Evolutionary conservation across 2,888 invertebrate genomes (phyloP), one percentile per base, ranked within the genome.

Genomic region (Xestia c-nigrum): DNA sequence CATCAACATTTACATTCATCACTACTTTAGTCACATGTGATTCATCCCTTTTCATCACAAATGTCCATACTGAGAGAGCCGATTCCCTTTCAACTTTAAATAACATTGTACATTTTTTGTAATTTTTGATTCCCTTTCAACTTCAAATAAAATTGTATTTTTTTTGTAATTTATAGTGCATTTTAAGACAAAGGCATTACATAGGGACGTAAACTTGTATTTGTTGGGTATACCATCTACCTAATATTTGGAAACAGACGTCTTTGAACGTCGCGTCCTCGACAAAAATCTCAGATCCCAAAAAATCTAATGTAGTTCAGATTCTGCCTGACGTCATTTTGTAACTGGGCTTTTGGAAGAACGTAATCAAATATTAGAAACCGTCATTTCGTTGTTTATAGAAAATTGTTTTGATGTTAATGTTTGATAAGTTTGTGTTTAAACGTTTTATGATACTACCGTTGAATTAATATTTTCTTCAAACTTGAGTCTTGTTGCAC

Each of bases 351-450:
- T 10, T 40, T 47, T 47, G 7, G 21, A 43, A 64, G 12, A 78
- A 83, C 16, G 43, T 24, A 38, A 66, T 21, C 19, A 67, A 67
- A 55, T 10, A 31, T 31, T 31, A 21, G 2, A 38, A 67, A 5
- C 40, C n/a, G 31, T 78, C 63, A 47, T 4, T 61, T 63, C 1
- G 16, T 46, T 24, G 21, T 19, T n/a, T 43, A 50, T n/a, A 63
- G 40, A 69, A 69, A 84, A 83, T 50, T n/a, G 4, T 43, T 52
- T 16, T n/a, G 6, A 38, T 21, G 2, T 43, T 47, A 43, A 47
- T 83, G 55, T 55, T 52, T 66, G n/a, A 10, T 24, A 38, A 79
- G 16, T 68, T 78, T 14, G 55, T 57, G 63, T 63, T 50, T 6
- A 55, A 38, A 78, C 47, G 7, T 5, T 24, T 59, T 43, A 57